phyloP scores from a whole-genome alignment of 2,113 vertebrate species.

The Prietella phreatophila region DNA sequence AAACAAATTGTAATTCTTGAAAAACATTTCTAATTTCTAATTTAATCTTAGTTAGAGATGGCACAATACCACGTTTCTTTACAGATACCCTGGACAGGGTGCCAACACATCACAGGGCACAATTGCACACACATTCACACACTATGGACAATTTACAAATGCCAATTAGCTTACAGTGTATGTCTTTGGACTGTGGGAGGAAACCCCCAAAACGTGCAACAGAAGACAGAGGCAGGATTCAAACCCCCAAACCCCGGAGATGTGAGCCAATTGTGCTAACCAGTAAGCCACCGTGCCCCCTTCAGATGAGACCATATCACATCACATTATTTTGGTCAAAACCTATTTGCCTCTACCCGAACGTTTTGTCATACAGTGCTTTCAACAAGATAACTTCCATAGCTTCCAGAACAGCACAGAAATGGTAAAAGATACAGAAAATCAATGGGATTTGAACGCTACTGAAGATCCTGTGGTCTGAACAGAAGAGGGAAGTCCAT shows the following conservation, averaged over 20 bases:
- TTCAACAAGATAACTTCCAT: background rate
- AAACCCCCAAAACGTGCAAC: too few species aligned
- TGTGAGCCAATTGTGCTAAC: too few species aligned
- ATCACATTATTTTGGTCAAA: background rate
- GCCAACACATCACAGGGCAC: too few species aligned
- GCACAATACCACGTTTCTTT: background rate
- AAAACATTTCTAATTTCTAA: background rate
- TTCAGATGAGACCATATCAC: background rate
- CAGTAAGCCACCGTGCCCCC: too few species aligned
- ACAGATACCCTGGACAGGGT: background rate
- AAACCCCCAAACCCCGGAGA: too few species aligned
- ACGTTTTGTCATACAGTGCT: background rate
- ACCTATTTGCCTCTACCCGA: background rate
- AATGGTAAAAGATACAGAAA: too few species aligned
- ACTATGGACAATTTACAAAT: too few species aligned
- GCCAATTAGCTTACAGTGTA: too few species aligned
- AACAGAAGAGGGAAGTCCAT: background rate
- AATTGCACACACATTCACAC: too few species aligned
- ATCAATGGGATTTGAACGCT: background rate
- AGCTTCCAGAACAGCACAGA: background rate
- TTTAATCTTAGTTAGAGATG: background rate
- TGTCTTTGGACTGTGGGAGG: too few species aligned
- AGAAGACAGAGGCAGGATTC: too few species aligned
- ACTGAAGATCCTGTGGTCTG: background rate
- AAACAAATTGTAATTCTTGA: background rate